phyloP scores from a whole-genome alignment of 2,797 vertebrate genomes.

The Amphiprion clarkii region DNA sequence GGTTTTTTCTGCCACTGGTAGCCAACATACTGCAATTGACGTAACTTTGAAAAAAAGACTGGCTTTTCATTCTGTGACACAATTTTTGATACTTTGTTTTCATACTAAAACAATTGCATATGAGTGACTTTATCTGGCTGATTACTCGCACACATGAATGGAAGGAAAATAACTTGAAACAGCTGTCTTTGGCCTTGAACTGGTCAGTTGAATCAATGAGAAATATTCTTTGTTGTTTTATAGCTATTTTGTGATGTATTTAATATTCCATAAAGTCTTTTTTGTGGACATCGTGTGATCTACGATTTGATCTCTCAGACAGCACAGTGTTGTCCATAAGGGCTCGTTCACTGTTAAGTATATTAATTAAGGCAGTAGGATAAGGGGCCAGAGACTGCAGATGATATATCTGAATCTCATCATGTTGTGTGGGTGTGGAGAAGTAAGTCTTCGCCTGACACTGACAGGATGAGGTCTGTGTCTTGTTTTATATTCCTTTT shows the following conservation, averaged over 20 bases:
- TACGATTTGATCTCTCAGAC: constrained; percentile 2
- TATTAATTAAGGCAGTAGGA: constrained; percentile 6
- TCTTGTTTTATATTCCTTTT: constrained; percentile 71
- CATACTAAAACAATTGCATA: background rate
- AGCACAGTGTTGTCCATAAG: background rate
- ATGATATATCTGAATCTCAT: constrained; percentile 24
- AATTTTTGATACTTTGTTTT: too few relatives aligned
- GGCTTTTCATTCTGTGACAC: too few relatives aligned
- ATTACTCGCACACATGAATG: background rate
- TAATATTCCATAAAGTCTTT: background rate
- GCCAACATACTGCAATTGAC: background rate
- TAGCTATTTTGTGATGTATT: background rate
- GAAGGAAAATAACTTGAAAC: background rate
- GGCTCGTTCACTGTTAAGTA: background rate
- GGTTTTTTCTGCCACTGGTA: background rate
- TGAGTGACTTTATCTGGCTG: constrained; percentile 2
- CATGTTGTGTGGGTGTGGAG: constrained; percentile 21
- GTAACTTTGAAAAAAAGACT: background rate
- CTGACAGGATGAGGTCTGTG: constrained; percentile 41
- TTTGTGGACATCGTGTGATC: background rate
- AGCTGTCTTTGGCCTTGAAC: background rate
- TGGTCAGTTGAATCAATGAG: background rate
- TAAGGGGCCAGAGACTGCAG: constrained; percentile 1
- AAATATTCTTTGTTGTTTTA: background rate
- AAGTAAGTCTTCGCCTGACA: constrained; percentile 33